phyloP scores from a whole-genome alignment of 2,113 vertebrate species.

The Callospermophilus lateralis region DNA sequence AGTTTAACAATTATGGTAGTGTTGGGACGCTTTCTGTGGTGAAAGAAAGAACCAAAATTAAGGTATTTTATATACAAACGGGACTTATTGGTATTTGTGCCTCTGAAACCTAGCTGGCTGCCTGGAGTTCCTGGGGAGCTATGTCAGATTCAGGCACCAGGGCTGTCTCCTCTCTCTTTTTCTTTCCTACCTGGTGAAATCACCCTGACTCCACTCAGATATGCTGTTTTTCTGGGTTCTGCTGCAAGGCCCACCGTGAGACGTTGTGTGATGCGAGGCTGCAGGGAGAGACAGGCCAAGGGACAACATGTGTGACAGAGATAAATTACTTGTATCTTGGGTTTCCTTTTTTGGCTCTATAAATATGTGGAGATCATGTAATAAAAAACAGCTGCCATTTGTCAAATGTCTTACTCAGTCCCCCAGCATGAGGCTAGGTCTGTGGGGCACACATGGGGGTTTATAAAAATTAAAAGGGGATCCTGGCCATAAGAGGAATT shows the following conservation, averaged over 20 bases:
- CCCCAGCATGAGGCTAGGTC: not conserved
- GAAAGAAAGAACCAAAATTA: not conserved
- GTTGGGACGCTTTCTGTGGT: not conserved
- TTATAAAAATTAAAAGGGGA: not conserved
- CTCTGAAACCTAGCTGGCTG: not conserved
- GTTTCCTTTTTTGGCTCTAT: constrained; percentile 7
- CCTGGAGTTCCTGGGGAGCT: not conserved
- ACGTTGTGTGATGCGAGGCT: not conserved
- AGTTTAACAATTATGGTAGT: not conserved
- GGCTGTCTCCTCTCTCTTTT: not conserved
- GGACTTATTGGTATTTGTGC: not conserved
- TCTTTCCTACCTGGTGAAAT: not conserved
- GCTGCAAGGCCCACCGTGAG: not conserved
- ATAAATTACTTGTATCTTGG: constrained; percentile 43
- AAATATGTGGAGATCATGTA: constrained; percentile 5
- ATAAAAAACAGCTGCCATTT: constrained; percentile 63
- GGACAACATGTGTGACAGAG: constrained; percentile 1
- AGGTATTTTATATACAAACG: not conserved
- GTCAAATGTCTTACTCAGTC: constrained; percentile 45
- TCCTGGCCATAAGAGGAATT: not conserved
- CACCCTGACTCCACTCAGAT: not conserved
- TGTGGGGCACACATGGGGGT: not conserved
- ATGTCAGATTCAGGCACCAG: not conserved
- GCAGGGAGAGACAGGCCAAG: not conserved
- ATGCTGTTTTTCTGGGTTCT: not conserved